Percentiles rank a stretch among this genome's conserved stretches.
Evolutionary conservation across 2,113 vertebrate species (phyloP).

Genomic region (Bos indicus): DNA sequence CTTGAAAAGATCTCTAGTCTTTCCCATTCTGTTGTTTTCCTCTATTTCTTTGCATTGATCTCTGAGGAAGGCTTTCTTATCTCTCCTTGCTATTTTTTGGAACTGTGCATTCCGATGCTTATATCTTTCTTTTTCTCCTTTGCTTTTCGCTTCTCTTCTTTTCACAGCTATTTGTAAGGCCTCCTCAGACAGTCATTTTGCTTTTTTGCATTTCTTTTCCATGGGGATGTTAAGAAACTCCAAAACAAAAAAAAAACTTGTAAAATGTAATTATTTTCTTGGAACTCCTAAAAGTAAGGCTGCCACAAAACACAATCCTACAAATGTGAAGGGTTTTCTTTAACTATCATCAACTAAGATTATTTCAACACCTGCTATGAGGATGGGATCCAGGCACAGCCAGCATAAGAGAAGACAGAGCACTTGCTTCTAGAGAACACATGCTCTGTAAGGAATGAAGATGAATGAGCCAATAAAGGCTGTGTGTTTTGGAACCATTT

Average conservation of each 20-base stretch:
- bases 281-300: background rate
- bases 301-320: background rate
- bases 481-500: background rate
- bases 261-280: conserved; percentile 9
- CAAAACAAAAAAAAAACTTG: conserved; percentile 9
- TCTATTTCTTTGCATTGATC: no score
- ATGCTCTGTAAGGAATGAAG: background rate
- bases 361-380: background rate
- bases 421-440: background rate
- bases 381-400: background rate
- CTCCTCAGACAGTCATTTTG: no score
- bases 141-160: no score
- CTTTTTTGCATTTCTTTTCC: no score
- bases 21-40: no score
- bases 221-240: background rate
- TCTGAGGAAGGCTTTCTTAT: no score
- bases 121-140: no score
- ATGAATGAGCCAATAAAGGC: background rate
- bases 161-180: no score
- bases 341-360: background rate
- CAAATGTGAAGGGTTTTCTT: background rate
- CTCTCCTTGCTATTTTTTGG: no score
- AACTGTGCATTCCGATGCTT: no score
- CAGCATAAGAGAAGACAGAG: background rate
- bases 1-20: no score